Conservation (phyloP, 1,140 invertebrate genomes). For the Drosophila mayri region DNA sequence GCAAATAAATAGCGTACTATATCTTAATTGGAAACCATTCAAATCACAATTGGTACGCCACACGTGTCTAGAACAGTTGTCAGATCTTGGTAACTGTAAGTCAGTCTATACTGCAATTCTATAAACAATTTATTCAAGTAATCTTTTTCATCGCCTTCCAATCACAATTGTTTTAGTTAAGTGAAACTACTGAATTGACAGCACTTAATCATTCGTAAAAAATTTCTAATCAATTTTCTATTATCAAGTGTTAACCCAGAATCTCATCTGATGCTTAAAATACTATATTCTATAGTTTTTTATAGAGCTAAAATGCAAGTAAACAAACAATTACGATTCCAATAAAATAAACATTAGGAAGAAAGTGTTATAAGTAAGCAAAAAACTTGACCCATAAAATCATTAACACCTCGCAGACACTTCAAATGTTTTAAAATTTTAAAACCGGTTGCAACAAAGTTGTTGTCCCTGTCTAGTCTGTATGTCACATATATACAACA, state of each 20-base stretch:
- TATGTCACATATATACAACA: slow-evolving; percentile 17
- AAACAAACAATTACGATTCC: background rate
- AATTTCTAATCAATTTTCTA: slow-evolving; percentile 8
- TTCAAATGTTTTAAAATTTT: slow-evolving; percentile 9
- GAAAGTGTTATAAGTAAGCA: slow-evolving; percentile 16
- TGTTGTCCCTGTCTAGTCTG: background rate
- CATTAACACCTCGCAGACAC: no score
- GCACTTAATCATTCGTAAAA: background rate
- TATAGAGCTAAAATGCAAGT: no score
- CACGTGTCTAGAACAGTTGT: slow-evolving; percentile 20
- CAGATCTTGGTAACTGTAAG: background rate
- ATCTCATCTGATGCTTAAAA: background rate
- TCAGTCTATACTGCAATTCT: slow-evolving; percentile 16
- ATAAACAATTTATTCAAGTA: slow-evolving; percentile 6
- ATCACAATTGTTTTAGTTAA: slow-evolving; percentile 15
- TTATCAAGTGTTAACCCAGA: background rate
- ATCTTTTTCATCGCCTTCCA: slow-evolving; percentile 22
- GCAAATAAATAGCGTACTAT: slow-evolving; percentile 18
- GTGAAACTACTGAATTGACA: background rate
- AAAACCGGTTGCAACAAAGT: slow-evolving; percentile 30
- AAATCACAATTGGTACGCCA: slow-evolving; percentile 9
- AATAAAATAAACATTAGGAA: slow-evolving; percentile 1
- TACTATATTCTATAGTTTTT: background rate
- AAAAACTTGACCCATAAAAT: slow-evolving; percentile 8
- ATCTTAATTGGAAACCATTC: slow-evolving; percentile 26